These are phyloP conservation scores for Halichoeres trimaculatus DNA, from an alignment of 2,113 vertebrate genomes.

Conservation along the genomic window DNA sequence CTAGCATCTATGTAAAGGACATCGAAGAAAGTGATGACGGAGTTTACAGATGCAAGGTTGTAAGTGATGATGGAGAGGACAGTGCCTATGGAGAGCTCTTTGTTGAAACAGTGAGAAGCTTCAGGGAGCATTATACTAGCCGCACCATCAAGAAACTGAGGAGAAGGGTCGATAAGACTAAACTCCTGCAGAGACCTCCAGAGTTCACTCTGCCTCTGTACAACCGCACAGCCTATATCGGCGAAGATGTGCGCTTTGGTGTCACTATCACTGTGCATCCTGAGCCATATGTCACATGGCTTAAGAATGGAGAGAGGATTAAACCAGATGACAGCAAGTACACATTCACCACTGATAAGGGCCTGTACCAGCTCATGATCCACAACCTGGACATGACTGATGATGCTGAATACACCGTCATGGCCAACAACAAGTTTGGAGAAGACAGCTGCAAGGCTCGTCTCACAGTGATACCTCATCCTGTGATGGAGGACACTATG, in stretches of 20 bases:
- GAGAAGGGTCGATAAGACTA: constrained; percentile 89
- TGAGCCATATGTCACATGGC: constrained; percentile 95
- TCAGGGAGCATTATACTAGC: constrained; percentile 89
- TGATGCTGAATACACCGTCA: constrained; percentile 93
- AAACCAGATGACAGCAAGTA: constrained; percentile 93
- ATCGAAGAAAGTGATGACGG: constrained; percentile 93
- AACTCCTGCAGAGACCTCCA: constrained; percentile 92
- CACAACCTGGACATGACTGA: constrained; percentile 90
- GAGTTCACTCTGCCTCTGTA: constrained; percentile 97
- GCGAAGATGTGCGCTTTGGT: constrained; percentile 95
- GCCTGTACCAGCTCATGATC: constrained; percentile 95
- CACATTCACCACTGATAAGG: constrained; percentile 95
- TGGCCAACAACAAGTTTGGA: constrained; percentile 94
- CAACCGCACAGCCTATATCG: constrained; percentile 91
- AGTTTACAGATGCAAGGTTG: constrained; percentile 94
- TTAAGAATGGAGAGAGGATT: constrained; percentile 95
- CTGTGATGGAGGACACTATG: constrained; percentile 89
- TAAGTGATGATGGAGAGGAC: constrained; percentile 94
- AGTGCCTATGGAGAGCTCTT: constrained; percentile 95
- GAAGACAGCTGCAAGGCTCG: constrained; percentile 96
- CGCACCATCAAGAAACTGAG: constrained; percentile 92
- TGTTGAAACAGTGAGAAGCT: constrained; percentile 92
- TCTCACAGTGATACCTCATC: constrained; percentile 91
- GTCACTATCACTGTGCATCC: constrained; percentile 98
- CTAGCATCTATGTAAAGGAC: constrained; percentile 95